A percentile compares a stretch with the other conserved stretches of the same genome.
These are phyloP conservation scores for Lycodopsis pacificus DNA, from an alignment of 2,797 vertebrate species.

Conservation along the genomic window DNA sequence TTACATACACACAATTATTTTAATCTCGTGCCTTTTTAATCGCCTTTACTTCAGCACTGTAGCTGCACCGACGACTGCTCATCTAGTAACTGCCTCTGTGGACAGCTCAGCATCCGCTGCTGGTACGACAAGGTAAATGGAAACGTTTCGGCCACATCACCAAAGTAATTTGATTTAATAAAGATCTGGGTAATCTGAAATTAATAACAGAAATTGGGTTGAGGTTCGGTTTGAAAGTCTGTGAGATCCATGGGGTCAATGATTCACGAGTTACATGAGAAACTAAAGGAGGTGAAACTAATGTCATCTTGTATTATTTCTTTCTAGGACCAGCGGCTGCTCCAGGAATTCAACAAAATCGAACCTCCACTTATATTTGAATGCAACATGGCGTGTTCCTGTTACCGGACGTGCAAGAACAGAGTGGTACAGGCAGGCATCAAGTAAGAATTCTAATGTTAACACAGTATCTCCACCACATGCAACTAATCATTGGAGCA, in stretches of 20 bases:
- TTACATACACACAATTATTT: not conserved
- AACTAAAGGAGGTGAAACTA: not conserved
- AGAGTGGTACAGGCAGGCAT: conserved; percentile 93
- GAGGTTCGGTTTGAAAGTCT: conserved; percentile 5
- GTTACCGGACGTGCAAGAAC: conserved; percentile 93
- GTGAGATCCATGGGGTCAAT: not conserved
- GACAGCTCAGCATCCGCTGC: conserved; percentile 95
- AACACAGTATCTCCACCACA: not conserved
- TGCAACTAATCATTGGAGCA: not conserved
- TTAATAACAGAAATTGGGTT: not conserved
- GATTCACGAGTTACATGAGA: not conserved
- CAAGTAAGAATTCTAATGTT: conserved; percentile 80
- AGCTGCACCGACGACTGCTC: conserved; percentile 93
- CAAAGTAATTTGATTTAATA: not conserved
- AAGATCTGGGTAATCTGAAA: not conserved
- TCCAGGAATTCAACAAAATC: conserved; percentile 96
- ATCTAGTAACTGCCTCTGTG: conserved; percentile 95
- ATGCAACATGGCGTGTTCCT: conserved; percentile 94
- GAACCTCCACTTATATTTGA: conserved; percentile 95
- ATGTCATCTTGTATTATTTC: not conserved
- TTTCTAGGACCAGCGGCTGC: conserved; percentile 89
- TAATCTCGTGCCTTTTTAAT: not conserved
- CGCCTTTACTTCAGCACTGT: conserved; percentile 85
- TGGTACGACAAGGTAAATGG: conserved; percentile 95
- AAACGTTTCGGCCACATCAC: not conserved